Evolutionary conservation across 2,888 invertebrate genomes (phyloP), one percentile per base, ranked within the genome.

Genomic region (Periphyllus acericola): DNA sequence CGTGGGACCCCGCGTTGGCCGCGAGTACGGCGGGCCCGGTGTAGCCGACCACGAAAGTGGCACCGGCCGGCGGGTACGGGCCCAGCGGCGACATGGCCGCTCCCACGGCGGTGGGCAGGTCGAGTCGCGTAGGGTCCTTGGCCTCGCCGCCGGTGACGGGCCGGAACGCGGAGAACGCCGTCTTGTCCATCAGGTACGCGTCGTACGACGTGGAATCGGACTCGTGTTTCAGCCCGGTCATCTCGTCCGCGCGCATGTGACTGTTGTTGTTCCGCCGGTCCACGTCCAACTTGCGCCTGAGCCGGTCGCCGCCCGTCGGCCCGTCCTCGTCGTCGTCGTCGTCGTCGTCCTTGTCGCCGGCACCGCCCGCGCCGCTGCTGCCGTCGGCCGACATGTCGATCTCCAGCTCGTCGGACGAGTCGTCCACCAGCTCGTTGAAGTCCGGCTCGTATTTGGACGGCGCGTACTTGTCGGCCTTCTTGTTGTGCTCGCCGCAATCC

Each of bases 141-240:
- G 83, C 32, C 40, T 83, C 83, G 11, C 66, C 89, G 76, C 84
- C 85, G 29, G 93, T 93, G 5, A 95, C 96, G 19, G 96, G 96
- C 91, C 96, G 94, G 91, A 96, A 96, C 83, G 95, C 94, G 46
- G 95, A 94, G 3, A 95, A 95, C 91, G 95, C 95, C n/a, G 95
- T 94, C 66, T 89, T 83, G 85, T 80, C 85, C 79, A 85, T 83
- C 74, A 83, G 32, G 86, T 89, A 83, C 11, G 79, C 66, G 46
- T 83, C 86, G 86, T 83, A 85, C 25, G 84, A 74, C 21, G 66
- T 9, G 21, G 76, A 55, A 2, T 80, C 89, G n/a, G 80, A 84
- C 60, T 60, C 60, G 60, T 60, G 60, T 4, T 60, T 60, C 25
- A 60, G 60, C 34, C 84, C 80, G 17, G 76, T 68, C 76, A 81